These are phyloP conservation scores for Drosophila nigricruria DNA, from an alignment of 2,888 invertebrate species.

Conservation along the genomic window DNA sequence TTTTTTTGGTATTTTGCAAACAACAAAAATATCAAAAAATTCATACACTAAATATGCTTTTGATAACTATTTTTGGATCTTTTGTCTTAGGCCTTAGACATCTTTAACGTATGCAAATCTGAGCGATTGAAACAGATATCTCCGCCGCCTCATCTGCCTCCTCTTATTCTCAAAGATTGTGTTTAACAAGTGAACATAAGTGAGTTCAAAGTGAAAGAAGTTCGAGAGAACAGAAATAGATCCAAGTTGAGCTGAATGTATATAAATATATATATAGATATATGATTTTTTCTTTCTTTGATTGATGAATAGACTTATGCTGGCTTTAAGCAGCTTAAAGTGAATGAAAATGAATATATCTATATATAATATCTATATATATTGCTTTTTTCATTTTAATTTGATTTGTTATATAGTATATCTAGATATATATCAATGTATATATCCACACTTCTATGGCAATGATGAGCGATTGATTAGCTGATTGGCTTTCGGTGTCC, in stretches of 20 bases:
- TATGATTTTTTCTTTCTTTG: not conserved
- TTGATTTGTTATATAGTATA: not conserved
- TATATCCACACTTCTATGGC: not conserved
- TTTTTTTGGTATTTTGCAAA: conserved; percentile 9
- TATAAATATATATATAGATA: too few species aligned
- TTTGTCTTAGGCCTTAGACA: conserved; percentile 17
- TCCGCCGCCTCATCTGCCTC: too few species aligned
- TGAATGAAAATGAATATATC: not conserved
- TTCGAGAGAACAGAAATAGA: not conserved
- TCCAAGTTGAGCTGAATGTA: not conserved
- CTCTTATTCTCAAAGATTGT: not conserved
- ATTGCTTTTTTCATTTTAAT: too few species aligned
- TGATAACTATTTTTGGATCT: conserved; percentile 33
- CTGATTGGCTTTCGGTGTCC: conserved; percentile 26
- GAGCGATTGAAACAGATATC: not conserved
- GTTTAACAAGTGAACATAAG: conserved; percentile 1
- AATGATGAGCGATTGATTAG: conserved; percentile 31
- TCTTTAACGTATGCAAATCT: conserved; percentile 25
- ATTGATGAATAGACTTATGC: not conserved
- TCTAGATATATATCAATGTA: not conserved
- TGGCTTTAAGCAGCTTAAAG: not conserved
- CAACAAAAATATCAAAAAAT: conserved; percentile 6
- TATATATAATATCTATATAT: not conserved
- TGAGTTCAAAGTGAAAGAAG: conserved; percentile 2
- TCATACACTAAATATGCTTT: conserved; percentile 1